Evolutionary conservation across 2,888 invertebrate species (phyloP).

Genomic region (Drymonia ruficornis): DNA sequence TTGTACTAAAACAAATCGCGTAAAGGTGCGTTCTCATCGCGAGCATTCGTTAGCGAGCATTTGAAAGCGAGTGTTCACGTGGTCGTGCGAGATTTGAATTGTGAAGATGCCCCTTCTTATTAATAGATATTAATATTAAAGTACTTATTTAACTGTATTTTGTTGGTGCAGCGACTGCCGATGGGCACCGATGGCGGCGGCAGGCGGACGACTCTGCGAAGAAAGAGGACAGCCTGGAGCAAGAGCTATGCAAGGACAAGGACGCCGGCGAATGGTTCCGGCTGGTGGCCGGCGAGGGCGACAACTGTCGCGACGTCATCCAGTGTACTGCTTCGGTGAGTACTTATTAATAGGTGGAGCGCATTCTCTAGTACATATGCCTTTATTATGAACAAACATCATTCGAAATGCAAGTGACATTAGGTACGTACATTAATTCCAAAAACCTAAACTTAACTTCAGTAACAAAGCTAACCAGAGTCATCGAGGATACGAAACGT

Average conservation of each 20-base stretch:
- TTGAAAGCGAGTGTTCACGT: too few species aligned
- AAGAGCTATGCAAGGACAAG: conserved; percentile 96
- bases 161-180: conserved; percentile 68
- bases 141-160: conserved; percentile 17
- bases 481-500: conserved; percentile 11
- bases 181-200: conserved; percentile 85
- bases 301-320: conserved; percentile 97
- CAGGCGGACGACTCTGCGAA: conserved; percentile 88
- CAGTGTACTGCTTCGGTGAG: conserved; percentile 96
- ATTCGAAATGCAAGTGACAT: too few species aligned
- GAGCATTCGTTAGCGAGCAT: too few species aligned
- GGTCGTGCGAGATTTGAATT: too few species aligned
- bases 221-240: conserved; percentile 95
- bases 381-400: background rate
- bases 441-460: background rate
- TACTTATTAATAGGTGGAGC: conserved; percentile 52
- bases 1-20: too few species aligned
- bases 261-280: conserved; percentile 98
- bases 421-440: too few species aligned
- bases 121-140: background rate
- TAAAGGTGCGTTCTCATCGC: too few species aligned
- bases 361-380: conserved; percentile 36
- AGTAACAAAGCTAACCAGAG: background rate
- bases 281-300: conserved; percentile 94
- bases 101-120: too few species aligned